A percentile compares a stretch with the other conserved stretches of the same genome.
Conservation (phyloP, 2,797 vertebrate genomes). For the Melanotaenia boesemani region DNA sequence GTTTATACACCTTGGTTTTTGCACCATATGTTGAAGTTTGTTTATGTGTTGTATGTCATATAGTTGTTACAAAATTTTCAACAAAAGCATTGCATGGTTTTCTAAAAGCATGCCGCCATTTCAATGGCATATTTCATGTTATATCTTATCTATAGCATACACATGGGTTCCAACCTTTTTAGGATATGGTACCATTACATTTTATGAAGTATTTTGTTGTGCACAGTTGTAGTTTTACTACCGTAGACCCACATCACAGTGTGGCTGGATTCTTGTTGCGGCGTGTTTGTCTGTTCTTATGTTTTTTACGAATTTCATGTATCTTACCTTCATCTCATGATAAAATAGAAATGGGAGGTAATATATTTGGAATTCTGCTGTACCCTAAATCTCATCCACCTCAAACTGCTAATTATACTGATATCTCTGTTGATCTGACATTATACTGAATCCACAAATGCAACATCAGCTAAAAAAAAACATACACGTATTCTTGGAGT, state of each 20-base stretch:
- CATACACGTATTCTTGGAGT: background rate
- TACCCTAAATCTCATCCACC: background rate
- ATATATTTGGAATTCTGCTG: background rate
- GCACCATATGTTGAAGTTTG: too few species aligned
- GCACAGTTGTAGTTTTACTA: background rate
- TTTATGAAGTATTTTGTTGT: background rate
- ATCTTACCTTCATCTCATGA: background rate
- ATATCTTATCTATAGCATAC: background rate
- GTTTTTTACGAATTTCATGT: background rate
- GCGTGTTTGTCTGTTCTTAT: too few species aligned
- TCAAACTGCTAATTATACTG: background rate
- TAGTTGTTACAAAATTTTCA: too few species aligned
- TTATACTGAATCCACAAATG: background rate
- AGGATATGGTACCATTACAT: background rate
- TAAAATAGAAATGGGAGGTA: too few species aligned
- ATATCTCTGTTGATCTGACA: background rate
- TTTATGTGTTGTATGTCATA: too few species aligned
- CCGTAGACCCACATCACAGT: background rate
- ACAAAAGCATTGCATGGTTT: background rate
- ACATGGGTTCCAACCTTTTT: background rate
- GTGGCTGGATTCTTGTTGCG: background rate
- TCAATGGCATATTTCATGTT: background rate
- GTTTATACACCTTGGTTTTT: too few species aligned
- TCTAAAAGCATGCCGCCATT: too few species aligned
- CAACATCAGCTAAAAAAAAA: background rate